phyloP scores from a whole-genome alignment of 1,140 invertebrate species.

The Lanistes nyassanus region DNA sequence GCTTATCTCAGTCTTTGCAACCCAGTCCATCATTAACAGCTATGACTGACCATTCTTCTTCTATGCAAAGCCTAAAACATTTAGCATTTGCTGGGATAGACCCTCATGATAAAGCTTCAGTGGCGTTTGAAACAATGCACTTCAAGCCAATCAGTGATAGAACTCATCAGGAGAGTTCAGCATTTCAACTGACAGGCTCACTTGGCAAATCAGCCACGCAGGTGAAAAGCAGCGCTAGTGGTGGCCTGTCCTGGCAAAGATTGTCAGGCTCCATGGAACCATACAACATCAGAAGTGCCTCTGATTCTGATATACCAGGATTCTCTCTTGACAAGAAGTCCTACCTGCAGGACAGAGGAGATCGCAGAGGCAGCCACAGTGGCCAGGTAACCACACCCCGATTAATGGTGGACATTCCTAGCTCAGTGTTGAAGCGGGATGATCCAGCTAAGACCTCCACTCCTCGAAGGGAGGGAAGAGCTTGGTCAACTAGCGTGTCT shows the following conservation, averaged over 20 bases:
- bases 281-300: constrained; percentile 15
- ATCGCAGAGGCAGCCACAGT: background rate
- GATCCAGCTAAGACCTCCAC: constrained; percentile 15
- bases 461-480: constrained; percentile 1
- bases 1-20: constrained; percentile 8
- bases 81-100: too few relatives aligned
- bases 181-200: too few relatives aligned
- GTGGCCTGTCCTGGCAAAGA: too few relatives aligned
- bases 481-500: constrained; percentile 1
- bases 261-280: background rate
- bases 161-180: too few relatives aligned
- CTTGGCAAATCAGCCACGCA: too few relatives aligned
- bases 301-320: constrained; percentile 10
- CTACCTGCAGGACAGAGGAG: background rate
- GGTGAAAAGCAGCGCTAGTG: too few relatives aligned
- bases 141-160: too few relatives aligned
- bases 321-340: constrained; percentile 2
- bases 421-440: constrained; percentile 10
- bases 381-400: constrained; percentile 19
- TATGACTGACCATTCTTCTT: too few relatives aligned
- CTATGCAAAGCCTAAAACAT: too few relatives aligned
- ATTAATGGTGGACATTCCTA: constrained; percentile 5
- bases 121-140: too few relatives aligned
- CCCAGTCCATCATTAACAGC: constrained; percentile 9
- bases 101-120: too few relatives aligned